Evolutionary conservation across 2,888 invertebrate species (phyloP), one percentile per base, ranked within the genome.

Genomic region (Himalopsyche japonica): DNA sequence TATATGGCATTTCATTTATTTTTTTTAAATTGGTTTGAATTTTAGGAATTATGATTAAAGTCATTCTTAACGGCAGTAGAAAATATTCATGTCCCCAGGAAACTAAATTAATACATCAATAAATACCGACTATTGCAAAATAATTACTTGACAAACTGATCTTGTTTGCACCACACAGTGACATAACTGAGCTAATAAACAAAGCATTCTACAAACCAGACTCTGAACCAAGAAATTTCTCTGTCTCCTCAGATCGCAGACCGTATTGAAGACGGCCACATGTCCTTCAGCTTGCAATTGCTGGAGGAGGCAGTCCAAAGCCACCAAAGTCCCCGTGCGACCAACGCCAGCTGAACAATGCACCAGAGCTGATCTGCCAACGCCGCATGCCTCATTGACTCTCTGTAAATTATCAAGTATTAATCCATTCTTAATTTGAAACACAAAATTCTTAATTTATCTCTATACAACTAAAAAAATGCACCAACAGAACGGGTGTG

Each of bases 261-360:
- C 97, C 8, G 97, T 97, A 90, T 97, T 97, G 91, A 97, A 98
- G 82, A 98, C 97, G 79, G 98, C 95, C 18, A 96, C 97, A 88
- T 96, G 95, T 4, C 94, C 95, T 88, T 97, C 97, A 87, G 96
- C 96, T 47, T 94, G 93, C 83, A 98, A 92, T 90, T 98, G 98
- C 88, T 98, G 97, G 87, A 98, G 92, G 87, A 98, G 93, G 76
- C 97, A 97, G 91, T 98, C 98, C 80, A 98, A 93, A 18, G 98
- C 98, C 49, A 98, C 98, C 86, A 98, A 93, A 8, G 98, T 98
- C 83, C 98, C 98, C 7, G 98, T 98, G 89, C 98, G 94, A 0
- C 98, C 98, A 82, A 98, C 98, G 79, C 98, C 98, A 49, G 98
- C 98, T 87, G 94, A 94, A 91, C 98, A 98, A 91, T 98, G 98